Conservation (phyloP, 2,113 vertebrate species). For the Brienomyrus brachyistius region DNA sequence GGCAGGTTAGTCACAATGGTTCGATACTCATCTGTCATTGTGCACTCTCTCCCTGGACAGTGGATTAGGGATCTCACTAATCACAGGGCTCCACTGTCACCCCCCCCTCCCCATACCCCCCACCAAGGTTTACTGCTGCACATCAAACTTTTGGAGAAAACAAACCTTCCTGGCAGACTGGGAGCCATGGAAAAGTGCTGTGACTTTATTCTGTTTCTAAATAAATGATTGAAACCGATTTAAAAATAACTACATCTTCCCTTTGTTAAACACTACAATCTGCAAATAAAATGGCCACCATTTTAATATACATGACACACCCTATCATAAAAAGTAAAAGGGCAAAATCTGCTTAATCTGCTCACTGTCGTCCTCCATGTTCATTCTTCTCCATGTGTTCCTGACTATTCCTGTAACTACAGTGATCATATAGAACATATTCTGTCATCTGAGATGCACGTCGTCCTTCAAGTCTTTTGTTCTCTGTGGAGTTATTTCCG, state of each 20-base stretch:
- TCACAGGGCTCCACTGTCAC: not conserved
- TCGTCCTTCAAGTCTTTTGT: not conserved
- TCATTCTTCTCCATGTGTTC: not conserved
- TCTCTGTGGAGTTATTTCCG: not conserved
- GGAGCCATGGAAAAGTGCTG: not conserved
- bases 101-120: not conserved
- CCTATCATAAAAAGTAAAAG: not conserved
- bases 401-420: not conserved
- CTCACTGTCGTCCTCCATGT: not conserved
- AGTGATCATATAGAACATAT: not conserved
- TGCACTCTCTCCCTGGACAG: not conserved
- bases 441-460: not conserved
- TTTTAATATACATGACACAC: not conserved
- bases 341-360: not conserved
- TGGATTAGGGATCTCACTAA: not conserved
- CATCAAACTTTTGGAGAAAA: not conserved
- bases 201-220: not conserved
- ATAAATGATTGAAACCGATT: not conserved
- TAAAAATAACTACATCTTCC: not conserved
- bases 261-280: not conserved
- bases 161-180: not conserved
- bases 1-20: not conserved
- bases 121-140: not conserved
- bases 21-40: not conserved
- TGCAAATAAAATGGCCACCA: not conserved